A percentile compares a stretch with the other conserved stretches of the same genome.
These are phyloP conservation scores for Chironomus tepperi DNA, from an alignment of 1,140 invertebrate species.

Conservation along the genomic window DNA sequence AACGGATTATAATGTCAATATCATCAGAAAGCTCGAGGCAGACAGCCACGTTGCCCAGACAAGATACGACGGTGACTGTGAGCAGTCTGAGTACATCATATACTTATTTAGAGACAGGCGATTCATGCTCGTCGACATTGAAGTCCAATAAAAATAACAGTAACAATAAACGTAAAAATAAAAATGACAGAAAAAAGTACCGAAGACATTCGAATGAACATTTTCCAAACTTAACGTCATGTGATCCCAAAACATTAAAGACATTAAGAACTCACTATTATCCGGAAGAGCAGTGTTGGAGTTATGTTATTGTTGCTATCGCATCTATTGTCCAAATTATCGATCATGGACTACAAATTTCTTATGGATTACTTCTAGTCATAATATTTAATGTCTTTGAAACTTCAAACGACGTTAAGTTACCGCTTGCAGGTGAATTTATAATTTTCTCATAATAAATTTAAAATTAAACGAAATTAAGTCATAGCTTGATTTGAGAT, in stretches of 20 bases:
- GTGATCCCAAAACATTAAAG: background rate
- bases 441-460: background rate
- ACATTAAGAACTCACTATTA: conserved; percentile 8
- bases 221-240: background rate
- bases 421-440: conserved; percentile 3
- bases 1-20: too few relatives aligned
- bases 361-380: background rate
- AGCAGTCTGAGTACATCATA: conserved; percentile 14
- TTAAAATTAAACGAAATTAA: too few relatives aligned
- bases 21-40: background rate
- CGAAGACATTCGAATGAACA: background rate
- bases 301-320: background rate
- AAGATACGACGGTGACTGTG: background rate
- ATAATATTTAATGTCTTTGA: background rate
- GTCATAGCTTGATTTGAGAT: too few relatives aligned
- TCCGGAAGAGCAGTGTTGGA: conserved; percentile 6
- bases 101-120: background rate
- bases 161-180: background rate
- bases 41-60: background rate
- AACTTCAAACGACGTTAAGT: background rate
- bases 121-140: background rate
- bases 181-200: background rate
- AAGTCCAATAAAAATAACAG: background rate
- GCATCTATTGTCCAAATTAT: background rate
- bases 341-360: background rate